phyloP scores from a whole-genome alignment of 1,140 invertebrate genomes.

The Drosophila sp. region DNA sequence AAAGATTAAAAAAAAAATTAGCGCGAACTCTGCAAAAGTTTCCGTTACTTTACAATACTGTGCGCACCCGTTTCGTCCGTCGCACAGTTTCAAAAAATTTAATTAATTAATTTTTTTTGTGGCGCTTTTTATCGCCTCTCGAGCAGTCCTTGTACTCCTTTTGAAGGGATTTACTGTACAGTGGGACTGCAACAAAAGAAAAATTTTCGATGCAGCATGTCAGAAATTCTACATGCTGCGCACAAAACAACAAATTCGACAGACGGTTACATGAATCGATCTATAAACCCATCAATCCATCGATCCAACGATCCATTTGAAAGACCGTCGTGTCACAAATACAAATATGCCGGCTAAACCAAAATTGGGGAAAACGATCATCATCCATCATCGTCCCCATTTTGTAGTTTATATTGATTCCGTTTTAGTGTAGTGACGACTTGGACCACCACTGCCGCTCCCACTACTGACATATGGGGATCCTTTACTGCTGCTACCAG shows the following conservation, averaged over 20 bases:
- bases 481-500: slow-evolving; percentile 48
- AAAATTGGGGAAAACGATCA: neutral
- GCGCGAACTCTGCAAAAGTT: slow-evolving; percentile 28
- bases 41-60: slow-evolving; percentile 52
- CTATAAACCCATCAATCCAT: neutral
- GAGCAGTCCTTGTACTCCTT: slow-evolving; percentile 40
- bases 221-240: slow-evolving; percentile 32
- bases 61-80: slow-evolving; percentile 8
- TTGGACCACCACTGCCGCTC: slow-evolving; percentile 31
- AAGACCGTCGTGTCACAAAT: slow-evolving; percentile 61
- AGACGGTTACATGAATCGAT: slow-evolving; percentile 31
- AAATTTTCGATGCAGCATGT: slow-evolving; percentile 66
- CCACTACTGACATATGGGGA: slow-evolving; percentile 44
- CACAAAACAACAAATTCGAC: slow-evolving; percentile 77
- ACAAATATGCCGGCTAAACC: slow-evolving; percentile 56
- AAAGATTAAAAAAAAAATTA: slow-evolving; percentile 43
- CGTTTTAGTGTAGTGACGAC: slow-evolving; percentile 73
- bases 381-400: slow-evolving; percentile 20
- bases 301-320: neutral
- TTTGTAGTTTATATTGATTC: slow-evolving; percentile 72
- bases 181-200: slow-evolving; percentile 68
- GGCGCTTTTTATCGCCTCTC: slow-evolving; percentile 35
- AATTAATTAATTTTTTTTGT: slow-evolving; percentile 14
- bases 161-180: slow-evolving; percentile 26
- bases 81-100: slow-evolving; percentile 69